Conservation (phyloP, 64 coral and sea anemone species). For the Porites australiensis region DNA sequence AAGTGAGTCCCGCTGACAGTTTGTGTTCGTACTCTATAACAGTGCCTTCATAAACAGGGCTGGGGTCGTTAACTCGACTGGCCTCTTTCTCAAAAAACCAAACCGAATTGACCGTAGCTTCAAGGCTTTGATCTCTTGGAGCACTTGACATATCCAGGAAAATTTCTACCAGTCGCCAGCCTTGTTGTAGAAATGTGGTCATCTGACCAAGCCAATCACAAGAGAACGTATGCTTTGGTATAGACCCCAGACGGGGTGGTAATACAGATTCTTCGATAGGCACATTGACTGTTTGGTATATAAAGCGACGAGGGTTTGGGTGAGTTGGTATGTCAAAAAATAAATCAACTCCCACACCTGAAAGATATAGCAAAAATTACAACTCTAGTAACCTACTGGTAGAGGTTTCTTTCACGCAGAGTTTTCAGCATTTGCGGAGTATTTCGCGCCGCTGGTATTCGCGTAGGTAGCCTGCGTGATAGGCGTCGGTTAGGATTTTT, state of each 20-base stretch:
- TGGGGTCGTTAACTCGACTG: slow-evolving; percentile 56
- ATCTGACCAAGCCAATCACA: slow-evolving; percentile 86
- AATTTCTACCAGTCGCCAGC: slow-evolving; percentile 87
- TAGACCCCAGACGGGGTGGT: not conserved
- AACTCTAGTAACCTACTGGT: too few species aligned
- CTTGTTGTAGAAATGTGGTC: slow-evolving; percentile 76
- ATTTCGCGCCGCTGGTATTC: too few species aligned
- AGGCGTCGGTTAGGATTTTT: too few species aligned
- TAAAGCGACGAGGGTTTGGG: slow-evolving; percentile 47
- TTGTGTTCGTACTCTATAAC: slow-evolving; percentile 76
- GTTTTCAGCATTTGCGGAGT: too few species aligned
- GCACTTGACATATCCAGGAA: slow-evolving; percentile 54
- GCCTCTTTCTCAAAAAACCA: slow-evolving; percentile 95
- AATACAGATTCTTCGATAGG: slow-evolving; percentile 66
- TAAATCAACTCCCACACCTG: slow-evolving; percentile 85
- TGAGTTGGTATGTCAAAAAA: slow-evolving; percentile 73
- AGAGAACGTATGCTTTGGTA: not conserved
- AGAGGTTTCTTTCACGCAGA: too few species aligned
- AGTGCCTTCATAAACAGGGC: slow-evolving; percentile 71
- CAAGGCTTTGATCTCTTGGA: not conserved
- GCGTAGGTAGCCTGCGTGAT: too few species aligned
- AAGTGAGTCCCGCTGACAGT: slow-evolving; percentile 59
- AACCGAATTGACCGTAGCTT: slow-evolving; percentile 70
- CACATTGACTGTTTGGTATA: slow-evolving; percentile 76
- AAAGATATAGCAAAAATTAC: not conserved